Conservation (phyloP, 2,888 invertebrate species). For the Mechanitis mazaeus region DNA sequence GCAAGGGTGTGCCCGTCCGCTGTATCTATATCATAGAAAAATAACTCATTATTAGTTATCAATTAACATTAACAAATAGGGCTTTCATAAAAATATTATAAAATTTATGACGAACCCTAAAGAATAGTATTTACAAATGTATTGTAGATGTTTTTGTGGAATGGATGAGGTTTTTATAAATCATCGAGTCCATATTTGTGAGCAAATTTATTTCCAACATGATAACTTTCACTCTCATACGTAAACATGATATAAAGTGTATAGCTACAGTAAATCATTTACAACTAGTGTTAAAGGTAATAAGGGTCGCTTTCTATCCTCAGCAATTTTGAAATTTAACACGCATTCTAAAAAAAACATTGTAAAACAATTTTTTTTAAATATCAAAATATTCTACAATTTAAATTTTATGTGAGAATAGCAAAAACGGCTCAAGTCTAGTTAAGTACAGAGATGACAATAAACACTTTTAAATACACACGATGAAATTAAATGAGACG, state of each 20-base stretch:
- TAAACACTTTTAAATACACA: too few relatives aligned
- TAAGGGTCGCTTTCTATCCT: background rate
- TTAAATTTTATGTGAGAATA: too few relatives aligned
- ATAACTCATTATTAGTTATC: constrained; percentile 26
- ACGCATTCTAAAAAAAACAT: too few relatives aligned
- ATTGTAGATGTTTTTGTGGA: background rate
- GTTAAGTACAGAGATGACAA: too few relatives aligned
- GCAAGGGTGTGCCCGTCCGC: constrained; percentile 50
- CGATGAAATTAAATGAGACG: too few relatives aligned
- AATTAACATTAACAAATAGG: constrained; percentile 10
- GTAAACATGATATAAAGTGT: constrained; percentile 34
- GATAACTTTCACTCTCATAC: constrained; percentile 45
- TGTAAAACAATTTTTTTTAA: too few relatives aligned
- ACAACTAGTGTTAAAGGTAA: constrained; percentile 9
- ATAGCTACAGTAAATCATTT: constrained; percentile 25
- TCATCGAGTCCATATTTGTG: constrained; percentile 9
- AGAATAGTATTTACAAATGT: background rate
- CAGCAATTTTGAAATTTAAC: too few relatives aligned
- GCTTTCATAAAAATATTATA: background rate
- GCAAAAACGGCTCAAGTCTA: too few relatives aligned
- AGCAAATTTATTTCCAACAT: constrained; percentile 54
- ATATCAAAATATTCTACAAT: too few relatives aligned
- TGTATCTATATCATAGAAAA: constrained; percentile 49
- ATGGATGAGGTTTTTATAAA: constrained; percentile 21
- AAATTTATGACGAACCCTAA: background rate